phyloP scores from a whole-genome alignment of 2,888 invertebrate species.

The Thymelicus lineola region DNA sequence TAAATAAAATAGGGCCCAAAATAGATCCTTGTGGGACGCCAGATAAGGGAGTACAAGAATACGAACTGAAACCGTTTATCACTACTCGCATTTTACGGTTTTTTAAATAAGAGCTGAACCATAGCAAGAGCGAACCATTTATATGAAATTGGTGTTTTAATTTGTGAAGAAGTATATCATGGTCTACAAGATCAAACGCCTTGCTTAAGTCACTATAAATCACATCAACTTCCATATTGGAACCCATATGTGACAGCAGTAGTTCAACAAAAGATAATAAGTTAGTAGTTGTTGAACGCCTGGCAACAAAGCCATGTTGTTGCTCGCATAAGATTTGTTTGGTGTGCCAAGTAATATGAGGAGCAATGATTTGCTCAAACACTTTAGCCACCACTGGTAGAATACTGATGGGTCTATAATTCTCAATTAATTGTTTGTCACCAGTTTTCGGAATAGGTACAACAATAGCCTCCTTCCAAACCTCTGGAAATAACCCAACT shows the following conservation, averaged over 20 bases:
- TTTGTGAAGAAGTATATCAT: conserved; percentile 11
- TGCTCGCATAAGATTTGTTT: conserved; percentile 6
- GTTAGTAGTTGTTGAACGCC: conserved; percentile 7
- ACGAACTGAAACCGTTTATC: too few species aligned
- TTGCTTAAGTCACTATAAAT: too few species aligned
- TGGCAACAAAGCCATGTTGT: conserved; percentile 18
- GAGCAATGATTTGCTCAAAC: conserved; percentile 5
- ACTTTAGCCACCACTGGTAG: conserved; percentile 12
- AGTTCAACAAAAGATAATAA: conserved; percentile 4
- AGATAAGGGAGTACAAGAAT: too few species aligned
- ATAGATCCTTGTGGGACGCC: too few species aligned
- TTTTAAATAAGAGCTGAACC: conserved; percentile 17
- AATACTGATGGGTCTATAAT: conserved; percentile 15
- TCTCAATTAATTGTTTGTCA: conserved; percentile 1
- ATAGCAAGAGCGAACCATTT: not conserved
- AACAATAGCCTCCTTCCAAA: conserved; percentile 20
- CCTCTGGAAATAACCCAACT: conserved; percentile 1
- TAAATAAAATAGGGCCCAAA: too few species aligned
- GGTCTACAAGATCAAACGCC: conserved; percentile 4
- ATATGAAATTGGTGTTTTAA: conserved; percentile 14
- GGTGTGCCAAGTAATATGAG: not conserved
- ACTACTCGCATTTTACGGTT: conserved; percentile 15
- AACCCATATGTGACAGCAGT: not conserved
- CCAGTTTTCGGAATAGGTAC: conserved; percentile 16
- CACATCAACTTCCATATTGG: conserved; percentile 5